Percentiles rank a stretch among this genome's conserved stretches.
Conservation (phyloP, 2,797 vertebrate species). For the Pangasius krempfi region DNA sequence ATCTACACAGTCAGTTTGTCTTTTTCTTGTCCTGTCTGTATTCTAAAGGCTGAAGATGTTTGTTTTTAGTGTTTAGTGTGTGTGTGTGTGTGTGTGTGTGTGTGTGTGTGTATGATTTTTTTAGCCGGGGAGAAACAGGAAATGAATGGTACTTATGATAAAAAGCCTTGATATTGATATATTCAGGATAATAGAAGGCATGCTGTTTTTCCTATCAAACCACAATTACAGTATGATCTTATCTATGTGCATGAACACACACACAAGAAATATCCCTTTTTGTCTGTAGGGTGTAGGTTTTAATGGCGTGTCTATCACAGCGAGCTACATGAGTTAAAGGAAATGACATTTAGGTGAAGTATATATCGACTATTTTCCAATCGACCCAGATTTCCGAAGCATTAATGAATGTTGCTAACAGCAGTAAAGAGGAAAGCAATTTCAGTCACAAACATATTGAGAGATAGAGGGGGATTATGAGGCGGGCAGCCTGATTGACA, state of each 20-base stretch:
- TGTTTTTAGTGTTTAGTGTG: not conserved
- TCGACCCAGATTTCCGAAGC: slow-evolving; percentile 9
- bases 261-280: not conserved
- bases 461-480: slow-evolving; percentile 24
- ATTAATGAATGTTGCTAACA: slow-evolving; percentile 18
- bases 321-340: not conserved
- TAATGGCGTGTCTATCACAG: not conserved
- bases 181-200: slow-evolving; percentile 1
- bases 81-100: slow-evolving; percentile 42
- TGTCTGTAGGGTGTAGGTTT: not conserved
- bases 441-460: slow-evolving; percentile 20
- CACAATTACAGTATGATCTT: not conserved
- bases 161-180: slow-evolving; percentile 25
- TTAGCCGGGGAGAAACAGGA: not conserved
- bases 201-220: not conserved
- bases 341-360: slow-evolving; percentile 2
- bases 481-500: slow-evolving; percentile 38
- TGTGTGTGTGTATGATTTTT: slow-evolving; percentile 27
- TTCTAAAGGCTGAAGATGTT: not conserved
- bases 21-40: slow-evolving; percentile 26
- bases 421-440: slow-evolving; percentile 26
- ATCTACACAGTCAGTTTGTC: slow-evolving; percentile 18
- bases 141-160: slow-evolving; percentile 26
- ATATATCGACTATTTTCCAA: slow-evolving; percentile 2
- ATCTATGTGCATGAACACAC: not conserved